A percentile compares a stretch with the other conserved stretches of the same genome.
These are phyloP conservation scores for Ichneumon xanthorius DNA, from an alignment of 2,888 invertebrate genomes.

Conservation along the genomic window DNA sequence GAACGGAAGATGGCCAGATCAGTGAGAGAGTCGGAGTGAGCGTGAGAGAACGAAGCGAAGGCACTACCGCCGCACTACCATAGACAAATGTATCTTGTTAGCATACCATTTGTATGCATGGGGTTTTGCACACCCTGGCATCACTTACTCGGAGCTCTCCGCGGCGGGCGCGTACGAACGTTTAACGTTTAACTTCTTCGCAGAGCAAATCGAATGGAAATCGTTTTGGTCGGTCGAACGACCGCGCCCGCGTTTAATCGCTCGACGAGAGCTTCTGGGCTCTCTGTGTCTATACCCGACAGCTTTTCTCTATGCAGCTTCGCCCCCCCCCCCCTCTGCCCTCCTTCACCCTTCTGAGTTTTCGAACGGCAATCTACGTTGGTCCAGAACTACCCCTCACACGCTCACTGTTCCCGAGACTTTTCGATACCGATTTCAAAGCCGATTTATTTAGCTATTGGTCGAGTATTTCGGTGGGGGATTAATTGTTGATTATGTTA, in stretches of 20 bases:
- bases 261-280: slow-evolving; percentile 62
- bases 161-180: slow-evolving; percentile 69
- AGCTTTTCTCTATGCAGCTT: slow-evolving; percentile 21
- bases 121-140: slow-evolving; percentile 79
- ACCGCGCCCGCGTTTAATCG: slow-evolving; percentile 69
- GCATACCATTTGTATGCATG: slow-evolving; percentile 85
- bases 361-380: not conserved
- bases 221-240: slow-evolving; percentile 75
- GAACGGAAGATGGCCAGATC: slow-evolving; percentile 70
- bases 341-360: not conserved
- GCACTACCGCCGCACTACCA: slow-evolving; percentile 75
- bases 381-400: slow-evolving; percentile 49
- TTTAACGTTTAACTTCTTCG: slow-evolving; percentile 82
- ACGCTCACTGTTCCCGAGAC: slow-evolving; percentile 27
- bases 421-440: slow-evolving; percentile 1
- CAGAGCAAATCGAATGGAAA: slow-evolving; percentile 81
- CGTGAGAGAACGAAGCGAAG: slow-evolving; percentile 52
- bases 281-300: slow-evolving; percentile 22
- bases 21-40: slow-evolving; percentile 61
- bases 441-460: slow-evolving; percentile 9
- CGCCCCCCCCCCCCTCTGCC: not conserved
- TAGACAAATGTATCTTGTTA: slow-evolving; percentile 85
- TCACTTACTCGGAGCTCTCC: slow-evolving; percentile 64
- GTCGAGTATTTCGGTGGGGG: not conserved
- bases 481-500: too few species aligned